Evolutionary conservation across 2,113 vertebrate species (phyloP).

Genomic region (Gulo gulo): DNA sequence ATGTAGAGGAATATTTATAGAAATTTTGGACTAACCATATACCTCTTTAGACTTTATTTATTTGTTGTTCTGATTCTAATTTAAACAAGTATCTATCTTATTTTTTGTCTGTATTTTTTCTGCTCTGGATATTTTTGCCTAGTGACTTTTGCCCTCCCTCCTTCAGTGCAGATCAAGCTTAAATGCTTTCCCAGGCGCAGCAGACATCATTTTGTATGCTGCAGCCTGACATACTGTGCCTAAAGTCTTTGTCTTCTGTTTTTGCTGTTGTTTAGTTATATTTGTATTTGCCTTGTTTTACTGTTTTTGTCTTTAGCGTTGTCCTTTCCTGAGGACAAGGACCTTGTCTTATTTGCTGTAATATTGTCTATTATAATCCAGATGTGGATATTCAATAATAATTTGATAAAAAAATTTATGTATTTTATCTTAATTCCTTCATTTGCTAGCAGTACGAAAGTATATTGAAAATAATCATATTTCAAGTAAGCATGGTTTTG

Average conservation of each 20-base stretch:
- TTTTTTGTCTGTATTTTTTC: not conserved
- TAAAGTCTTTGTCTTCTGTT: not conserved
- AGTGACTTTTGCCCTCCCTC: not conserved
- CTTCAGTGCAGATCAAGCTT: not conserved
- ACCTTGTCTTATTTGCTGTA: not conserved
- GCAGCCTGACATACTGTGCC: too few relatives aligned
- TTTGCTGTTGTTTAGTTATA: not conserved
- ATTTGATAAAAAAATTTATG: not conserved
- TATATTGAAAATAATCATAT: not conserved
- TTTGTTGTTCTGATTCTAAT: not conserved
- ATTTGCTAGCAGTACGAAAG: not conserved
- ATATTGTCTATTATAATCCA: not conserved
- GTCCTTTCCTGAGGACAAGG: not conserved
- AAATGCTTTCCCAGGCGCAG: not conserved
- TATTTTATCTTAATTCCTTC: not conserved
- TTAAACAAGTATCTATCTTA: not conserved
- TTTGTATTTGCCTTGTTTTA: not conserved
- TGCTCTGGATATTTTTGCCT: not conserved
- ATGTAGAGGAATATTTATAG: not conserved
- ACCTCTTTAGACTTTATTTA: not conserved
- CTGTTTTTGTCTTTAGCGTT: not conserved
- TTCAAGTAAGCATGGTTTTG: not conserved
- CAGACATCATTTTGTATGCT: not conserved
- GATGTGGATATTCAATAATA: not conserved
- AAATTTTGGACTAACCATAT: not conserved